phyloP scores from a whole-genome alignment of 2,797 vertebrate species.

The Siniperca obscura region DNA sequence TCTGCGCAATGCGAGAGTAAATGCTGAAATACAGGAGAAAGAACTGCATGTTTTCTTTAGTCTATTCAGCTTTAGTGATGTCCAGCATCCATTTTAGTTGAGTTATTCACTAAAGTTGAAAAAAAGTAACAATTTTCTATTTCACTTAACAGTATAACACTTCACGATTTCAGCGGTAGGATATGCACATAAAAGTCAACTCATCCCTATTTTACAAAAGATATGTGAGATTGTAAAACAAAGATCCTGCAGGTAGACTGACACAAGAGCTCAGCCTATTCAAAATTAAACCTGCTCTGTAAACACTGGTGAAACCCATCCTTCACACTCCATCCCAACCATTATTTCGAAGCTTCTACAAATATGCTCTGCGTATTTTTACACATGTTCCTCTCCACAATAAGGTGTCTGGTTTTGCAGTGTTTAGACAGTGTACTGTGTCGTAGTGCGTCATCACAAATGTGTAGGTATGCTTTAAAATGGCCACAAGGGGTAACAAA shows the following conservation, averaged over 20 bases:
- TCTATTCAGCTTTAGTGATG: slow-evolving; percentile 7
- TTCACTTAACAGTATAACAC: neutral
- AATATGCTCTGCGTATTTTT: slow-evolving; percentile 67
- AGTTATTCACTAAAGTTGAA: neutral
- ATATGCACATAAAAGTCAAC: slow-evolving; percentile 52
- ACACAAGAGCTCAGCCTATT: slow-evolving; percentile 39
- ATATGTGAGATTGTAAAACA: slow-evolving; percentile 43
- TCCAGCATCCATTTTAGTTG: neutral
- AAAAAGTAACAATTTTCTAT: neutral
- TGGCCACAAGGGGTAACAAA: slow-evolving; percentile 8
- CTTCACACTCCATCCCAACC: slow-evolving; percentile 52
- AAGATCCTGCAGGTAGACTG: slow-evolving; percentile 28
- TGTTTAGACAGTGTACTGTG: slow-evolving; percentile 64
- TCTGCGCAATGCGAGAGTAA: slow-evolving; percentile 10
- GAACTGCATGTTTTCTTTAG: slow-evolving; percentile 3
- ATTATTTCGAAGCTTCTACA: slow-evolving; percentile 60
- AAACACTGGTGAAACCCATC: slow-evolving; percentile 65
- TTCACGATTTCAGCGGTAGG: slow-evolving; percentile 43
- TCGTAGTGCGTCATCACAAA: slow-evolving; percentile 58
- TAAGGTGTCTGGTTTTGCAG: slow-evolving; percentile 69
- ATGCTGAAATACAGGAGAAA: neutral
- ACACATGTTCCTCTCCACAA: slow-evolving; percentile 69
- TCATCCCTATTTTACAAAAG: slow-evolving; percentile 36
- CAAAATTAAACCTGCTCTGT: slow-evolving; percentile 66
- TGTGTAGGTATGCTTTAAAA: slow-evolving; percentile 41